Base-by-base conservation (phyloP, 2,113 vertebrate species). In the Corythornis madagascariensis region DNA sequence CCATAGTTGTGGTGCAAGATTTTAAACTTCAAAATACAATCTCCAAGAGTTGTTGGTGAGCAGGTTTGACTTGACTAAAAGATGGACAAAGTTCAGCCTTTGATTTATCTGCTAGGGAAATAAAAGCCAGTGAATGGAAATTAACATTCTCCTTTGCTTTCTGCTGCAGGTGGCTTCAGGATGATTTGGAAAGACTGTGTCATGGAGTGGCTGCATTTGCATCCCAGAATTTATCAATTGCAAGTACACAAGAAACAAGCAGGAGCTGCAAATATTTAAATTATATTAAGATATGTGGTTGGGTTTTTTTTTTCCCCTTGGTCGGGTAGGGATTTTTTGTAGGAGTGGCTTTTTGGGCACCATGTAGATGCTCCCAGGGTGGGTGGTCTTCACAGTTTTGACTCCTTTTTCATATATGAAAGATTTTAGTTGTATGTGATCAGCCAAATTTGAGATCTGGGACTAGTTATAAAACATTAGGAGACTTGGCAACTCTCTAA, bases 21-120 rank as follows among this genome's bases (percentile, higher is more conserved):
- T 93, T 92, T 35, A 66, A 87, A 76, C 67, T 55, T 65, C 50
- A 87, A 65, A 89, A 25, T 85, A 33, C 33, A 65, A 55, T 92
- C 84, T 89, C 89, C 74, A 59, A 70, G 50, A 60, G 40, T 26
- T 92, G n/a, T 59, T 92, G 61, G 74, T 78, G 35, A 92, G 71
- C 52, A 89, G 65, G 28, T 84, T 83, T 80, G 4, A 24, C 56
- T 13, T 88, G 72, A 91, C 81, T 74, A 19, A 93, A 45, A 52
- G 80, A 24, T 35, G 28, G 76, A 80, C 77, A 70, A 48, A 18
- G 80, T 63, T 20, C 14, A 53, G 79, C 40, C 61, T 87, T 83
- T 52, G 52, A 59, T 38, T 57, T 74, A 67, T 38, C 29, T 73
- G 26, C 73, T 66, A 20, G 42, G 64, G 55, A 66, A 74, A 82